Percentiles rank a stretch among this genome's conserved stretches.
These are phyloP conservation scores for Maniola jurtina DNA, from an alignment of 1,140 invertebrate species.

Conservation along the genomic window DNA sequence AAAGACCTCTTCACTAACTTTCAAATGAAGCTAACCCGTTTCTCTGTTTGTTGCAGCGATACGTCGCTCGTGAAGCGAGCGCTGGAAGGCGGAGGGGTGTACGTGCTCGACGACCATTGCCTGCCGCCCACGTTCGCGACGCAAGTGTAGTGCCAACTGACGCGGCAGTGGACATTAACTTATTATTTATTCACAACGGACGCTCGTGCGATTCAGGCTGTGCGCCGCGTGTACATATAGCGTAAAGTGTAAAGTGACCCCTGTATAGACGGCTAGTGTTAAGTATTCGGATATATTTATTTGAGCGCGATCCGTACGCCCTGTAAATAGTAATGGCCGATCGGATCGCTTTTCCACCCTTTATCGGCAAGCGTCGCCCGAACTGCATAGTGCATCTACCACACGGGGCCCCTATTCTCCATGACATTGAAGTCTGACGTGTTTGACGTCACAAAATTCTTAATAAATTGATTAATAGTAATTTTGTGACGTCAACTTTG, in stretches of 20 bases:
- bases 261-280: constrained; percentile 74
- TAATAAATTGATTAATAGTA: not conserved
- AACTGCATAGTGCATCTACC: constrained; percentile 12
- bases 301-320: constrained; percentile 65
- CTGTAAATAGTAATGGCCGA: constrained; percentile 71
- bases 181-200: constrained; percentile 70
- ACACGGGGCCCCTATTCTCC: not conserved
- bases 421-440: not conserved
- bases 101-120: constrained; percentile 77
- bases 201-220: constrained; percentile 73
- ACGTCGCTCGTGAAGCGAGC: constrained; percentile 77
- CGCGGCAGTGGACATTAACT: constrained; percentile 56
- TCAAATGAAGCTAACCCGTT: constrained; percentile 15
- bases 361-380: constrained; percentile 63
- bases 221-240: constrained; percentile 78
- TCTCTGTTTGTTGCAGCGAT: constrained; percentile 68
- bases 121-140: constrained; percentile 78
- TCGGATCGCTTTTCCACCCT: constrained; percentile 60
- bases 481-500: too few species aligned
- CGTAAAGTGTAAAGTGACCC: constrained; percentile 75
- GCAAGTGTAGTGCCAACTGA: constrained; percentile 73
- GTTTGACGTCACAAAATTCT: too few species aligned
- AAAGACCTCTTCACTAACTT: constrained; percentile 7
- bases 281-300: constrained; percentile 76
- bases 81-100: constrained; percentile 76